phyloP scores from a whole-genome alignment of 2,113 vertebrate species.

The Morone chrysops region DNA sequence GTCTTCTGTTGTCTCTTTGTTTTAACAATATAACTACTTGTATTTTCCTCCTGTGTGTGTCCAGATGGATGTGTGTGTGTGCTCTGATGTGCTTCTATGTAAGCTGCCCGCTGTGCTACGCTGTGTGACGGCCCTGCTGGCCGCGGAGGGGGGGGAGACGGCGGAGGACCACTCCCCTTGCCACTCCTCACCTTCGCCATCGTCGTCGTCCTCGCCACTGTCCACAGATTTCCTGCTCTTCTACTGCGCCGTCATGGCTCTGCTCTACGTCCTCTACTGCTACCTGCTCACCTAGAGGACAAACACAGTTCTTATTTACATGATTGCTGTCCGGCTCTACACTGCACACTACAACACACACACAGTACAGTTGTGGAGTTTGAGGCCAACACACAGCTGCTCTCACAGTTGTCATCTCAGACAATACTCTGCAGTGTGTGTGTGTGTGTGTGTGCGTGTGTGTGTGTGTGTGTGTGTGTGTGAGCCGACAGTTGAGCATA shows the following conservation, averaged over 20 bases:
- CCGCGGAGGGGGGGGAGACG: constrained; percentile 54
- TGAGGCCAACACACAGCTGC: constrained; percentile 20
- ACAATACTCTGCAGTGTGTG: constrained; percentile 5
- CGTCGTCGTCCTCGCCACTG: constrained; percentile 75
- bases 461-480: constrained; percentile 10
- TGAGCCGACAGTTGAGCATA: neutral
- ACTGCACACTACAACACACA: neutral
- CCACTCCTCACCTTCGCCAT: constrained; percentile 34
- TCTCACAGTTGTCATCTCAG: constrained; percentile 3
- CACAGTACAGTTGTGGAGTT: neutral
- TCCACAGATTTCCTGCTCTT: constrained; percentile 90
- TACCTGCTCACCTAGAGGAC: constrained; percentile 74
- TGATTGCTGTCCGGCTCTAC: neutral
- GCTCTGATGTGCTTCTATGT: constrained; percentile 89
- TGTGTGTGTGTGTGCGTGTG: neutral
- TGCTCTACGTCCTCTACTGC: constrained; percentile 86
- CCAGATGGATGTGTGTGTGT: constrained; percentile 87
- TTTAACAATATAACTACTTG: constrained; percentile 32
- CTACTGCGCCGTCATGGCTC: constrained; percentile 87
- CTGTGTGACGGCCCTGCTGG: constrained; percentile 84
- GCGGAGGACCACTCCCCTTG: constrained; percentile 36
- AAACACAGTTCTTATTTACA: neutral
- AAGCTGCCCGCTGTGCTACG: constrained; percentile 84
- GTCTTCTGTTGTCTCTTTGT: constrained; percentile 12
- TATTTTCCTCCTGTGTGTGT: constrained; percentile 29